Conservation (phyloP, 1,140 invertebrate species). For the Ladona fulva region DNA sequence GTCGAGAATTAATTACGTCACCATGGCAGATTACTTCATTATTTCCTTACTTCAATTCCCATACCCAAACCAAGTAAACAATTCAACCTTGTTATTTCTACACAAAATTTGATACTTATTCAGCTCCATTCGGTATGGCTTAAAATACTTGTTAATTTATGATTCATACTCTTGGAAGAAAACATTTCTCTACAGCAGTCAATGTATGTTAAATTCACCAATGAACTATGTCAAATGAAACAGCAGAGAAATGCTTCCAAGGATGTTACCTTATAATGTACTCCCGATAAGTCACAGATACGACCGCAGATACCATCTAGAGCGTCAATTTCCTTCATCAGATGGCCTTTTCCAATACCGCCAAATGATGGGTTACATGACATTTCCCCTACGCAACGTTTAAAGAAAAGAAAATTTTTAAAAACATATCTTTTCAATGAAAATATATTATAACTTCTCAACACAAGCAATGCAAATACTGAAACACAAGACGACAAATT, state of each 20-base stretch:
- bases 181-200: too few species aligned
- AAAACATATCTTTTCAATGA: not conserved
- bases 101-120: not conserved
- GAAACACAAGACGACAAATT: not conserved
- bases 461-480: slow-evolving; percentile 5
- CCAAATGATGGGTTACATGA: slow-evolving; percentile 94
- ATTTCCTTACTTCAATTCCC: too few species aligned
- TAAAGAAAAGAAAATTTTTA: slow-evolving; percentile 20
- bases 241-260: too few species aligned
- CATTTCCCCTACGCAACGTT: slow-evolving; percentile 75
- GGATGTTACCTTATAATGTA: slow-evolving; percentile 54
- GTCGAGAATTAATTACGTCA: slow-evolving; percentile 22
- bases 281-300: slow-evolving; percentile 76
- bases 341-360: slow-evolving; percentile 90
- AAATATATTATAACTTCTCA: not conserved
- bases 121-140: not conserved
- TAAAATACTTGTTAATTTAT: not conserved
- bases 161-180: too few species aligned
- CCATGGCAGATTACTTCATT: too few species aligned
- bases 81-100: too few species aligned
- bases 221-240: too few species aligned
- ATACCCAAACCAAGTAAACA: too few species aligned
- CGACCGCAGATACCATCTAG: slow-evolving; percentile 78
- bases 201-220: too few species aligned
- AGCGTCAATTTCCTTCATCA: slow-evolving; percentile 87